Conservation (phyloP, 2,888 invertebrate genomes). For the Meloe dianella region DNA sequence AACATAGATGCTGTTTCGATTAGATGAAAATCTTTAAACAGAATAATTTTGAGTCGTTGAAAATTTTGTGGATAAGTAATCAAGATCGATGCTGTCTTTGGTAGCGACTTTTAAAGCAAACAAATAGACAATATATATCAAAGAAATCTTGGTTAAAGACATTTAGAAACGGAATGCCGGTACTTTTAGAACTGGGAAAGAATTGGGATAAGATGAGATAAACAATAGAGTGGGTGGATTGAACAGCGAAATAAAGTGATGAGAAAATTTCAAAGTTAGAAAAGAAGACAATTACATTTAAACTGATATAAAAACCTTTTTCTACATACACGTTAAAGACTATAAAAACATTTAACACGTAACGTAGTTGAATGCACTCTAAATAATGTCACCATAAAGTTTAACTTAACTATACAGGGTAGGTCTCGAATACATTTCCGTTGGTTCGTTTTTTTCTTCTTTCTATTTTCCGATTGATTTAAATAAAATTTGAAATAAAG, state of each 20-base stretch:
- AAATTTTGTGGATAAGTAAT: slow-evolving; percentile 41
- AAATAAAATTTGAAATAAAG: too few relatives aligned
- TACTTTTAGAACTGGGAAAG: slow-evolving; percentile 51
- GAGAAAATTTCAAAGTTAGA: slow-evolving; percentile 54
- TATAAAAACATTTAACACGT: slow-evolving; percentile 37
- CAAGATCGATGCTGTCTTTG: slow-evolving; percentile 48
- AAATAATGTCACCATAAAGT: slow-evolving; percentile 18
- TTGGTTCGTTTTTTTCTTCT: neutral
- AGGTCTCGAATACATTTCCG: slow-evolving; percentile 2
- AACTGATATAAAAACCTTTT: slow-evolving; percentile 46
- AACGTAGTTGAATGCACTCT: slow-evolving; percentile 29
- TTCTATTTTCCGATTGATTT: neutral
- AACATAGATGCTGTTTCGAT: neutral
- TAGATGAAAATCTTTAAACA: neutral
- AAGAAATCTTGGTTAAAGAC: slow-evolving; percentile 54
- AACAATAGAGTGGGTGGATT: slow-evolving; percentile 56
- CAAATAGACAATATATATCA: slow-evolving; percentile 56
- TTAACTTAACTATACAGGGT: slow-evolving; percentile 4
- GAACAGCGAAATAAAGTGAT: slow-evolving; percentile 56
- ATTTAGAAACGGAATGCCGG: slow-evolving; percentile 52
- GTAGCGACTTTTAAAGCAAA: slow-evolving; percentile 49
- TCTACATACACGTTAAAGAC: slow-evolving; percentile 31
- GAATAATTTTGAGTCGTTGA: slow-evolving; percentile 3
- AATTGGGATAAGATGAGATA: slow-evolving; percentile 55
- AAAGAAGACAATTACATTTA: slow-evolving; percentile 52